Base-by-base conservation (phyloP, 2,113 vertebrate genomes). In the Zosterops pallidus region DNA sequence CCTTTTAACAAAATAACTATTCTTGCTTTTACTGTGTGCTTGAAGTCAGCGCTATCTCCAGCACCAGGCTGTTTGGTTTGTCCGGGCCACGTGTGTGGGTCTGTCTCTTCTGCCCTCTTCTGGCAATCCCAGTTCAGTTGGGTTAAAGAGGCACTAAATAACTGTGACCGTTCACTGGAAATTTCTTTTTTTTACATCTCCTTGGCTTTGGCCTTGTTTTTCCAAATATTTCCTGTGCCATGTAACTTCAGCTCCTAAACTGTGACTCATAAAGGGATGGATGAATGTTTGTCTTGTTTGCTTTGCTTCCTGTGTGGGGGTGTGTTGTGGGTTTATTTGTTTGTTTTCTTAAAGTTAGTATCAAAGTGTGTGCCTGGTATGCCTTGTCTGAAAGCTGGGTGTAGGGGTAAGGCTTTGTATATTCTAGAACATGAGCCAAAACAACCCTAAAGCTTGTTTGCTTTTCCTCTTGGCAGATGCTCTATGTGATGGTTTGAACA, bases 51-150 rank as follows among this genome's bases (percentile, higher is more conserved):
- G 14, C 26, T 10, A 4, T 44, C 31, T 37, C 12, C 8, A 50
- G 24, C 35, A 9, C 5, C 28, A 28, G 41, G 71, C 65, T 50
- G 14, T 12, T 53, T 41, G 52, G 9, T 37, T 79, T 63, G 10
- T 19, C 22, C 31, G 6, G 52, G 57, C 20, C 29, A 16, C 2
- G 3, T 28, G 9, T 14, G 4, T 20, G 11, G n/a, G 9, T 76
- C 72, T 49, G 8, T 25, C 76, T 88, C 71, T 90, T 83, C 69
- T 4, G 56, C 89, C 91, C 95, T 93, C 94, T 92, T 59, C 83
- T 93, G 94, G 94, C 83, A 81, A 9, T 70, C 42, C 18, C n/a
- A 0, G 23, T 9, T 68, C 62, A 4, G 0, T 0, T 33, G 56
- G 6, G 14, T 64, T 87, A n/a, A 53, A 68, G 65, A 75, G 18